These are phyloP conservation scores for Carettochelys insculpta DNA, from an alignment of 2,113 vertebrate species.

Conservation along the genomic window DNA sequence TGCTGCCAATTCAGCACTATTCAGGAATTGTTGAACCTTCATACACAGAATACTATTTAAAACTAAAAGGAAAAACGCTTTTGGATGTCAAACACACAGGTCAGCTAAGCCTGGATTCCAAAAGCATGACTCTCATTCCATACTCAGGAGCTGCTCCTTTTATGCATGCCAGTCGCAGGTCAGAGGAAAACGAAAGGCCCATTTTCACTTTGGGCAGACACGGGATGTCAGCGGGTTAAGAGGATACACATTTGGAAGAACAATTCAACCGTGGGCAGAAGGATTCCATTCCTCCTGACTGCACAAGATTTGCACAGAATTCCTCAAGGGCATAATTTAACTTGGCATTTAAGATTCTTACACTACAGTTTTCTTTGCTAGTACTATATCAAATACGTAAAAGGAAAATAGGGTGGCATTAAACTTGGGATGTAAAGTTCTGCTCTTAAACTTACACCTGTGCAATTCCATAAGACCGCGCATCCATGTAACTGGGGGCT, in stretches of 20 bases:
- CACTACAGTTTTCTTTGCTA: rapidly evolving
- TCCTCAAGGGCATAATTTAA: rapidly evolving
- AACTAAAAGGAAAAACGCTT: neutral
- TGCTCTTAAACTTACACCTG: rapidly evolving
- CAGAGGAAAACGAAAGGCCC: neutral
- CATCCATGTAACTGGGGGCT: neutral
- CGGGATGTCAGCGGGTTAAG: rapidly evolving
- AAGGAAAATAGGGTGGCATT: rapidly evolving
- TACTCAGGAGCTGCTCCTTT: rapidly evolving
- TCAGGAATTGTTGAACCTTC: neutral
- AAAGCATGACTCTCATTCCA: rapidly evolving
- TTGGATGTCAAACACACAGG: neutral
- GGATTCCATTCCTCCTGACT: neutral
- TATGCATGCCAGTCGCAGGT: rapidly evolving
- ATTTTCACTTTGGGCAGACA: neutral
- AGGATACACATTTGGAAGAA: neutral
- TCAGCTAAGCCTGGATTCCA: neutral
- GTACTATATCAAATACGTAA: neutral
- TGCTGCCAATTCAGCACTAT: neutral
- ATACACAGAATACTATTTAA: rapidly evolving
- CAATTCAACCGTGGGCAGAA: rapidly evolving
- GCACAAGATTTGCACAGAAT: rapidly evolving
- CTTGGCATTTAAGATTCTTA: rapidly evolving
- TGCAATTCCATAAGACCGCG: rapidly evolving
- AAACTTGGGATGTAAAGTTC: neutral